These are phyloP conservation scores for Heliocidaris erythrogramma DNA, from an alignment of 35 echinoderm and acorn worm species.

Conservation along the genomic window DNA sequence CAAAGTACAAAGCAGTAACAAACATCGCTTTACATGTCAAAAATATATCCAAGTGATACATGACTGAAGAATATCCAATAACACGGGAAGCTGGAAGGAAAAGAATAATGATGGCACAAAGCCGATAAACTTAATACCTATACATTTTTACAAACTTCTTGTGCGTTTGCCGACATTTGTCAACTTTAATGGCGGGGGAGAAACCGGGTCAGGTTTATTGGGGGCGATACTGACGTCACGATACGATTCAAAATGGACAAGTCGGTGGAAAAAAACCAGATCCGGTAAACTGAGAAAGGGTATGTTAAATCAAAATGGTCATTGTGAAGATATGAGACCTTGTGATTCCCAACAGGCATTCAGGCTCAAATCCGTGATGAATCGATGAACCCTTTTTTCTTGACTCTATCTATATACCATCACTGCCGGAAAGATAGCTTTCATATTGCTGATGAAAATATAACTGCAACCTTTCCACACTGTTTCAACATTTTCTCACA, in stretches of 20 bases:
- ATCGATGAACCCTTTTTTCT: background rate
- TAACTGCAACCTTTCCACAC: no score
- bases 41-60: background rate
- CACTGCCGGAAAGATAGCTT: no score
- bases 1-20: background rate
- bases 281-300: background rate
- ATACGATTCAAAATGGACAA: background rate
- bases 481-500: background rate
- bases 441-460: no score
- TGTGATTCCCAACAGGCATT: background rate
- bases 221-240: background rate
- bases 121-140: background rate
- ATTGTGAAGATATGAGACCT: background rate
- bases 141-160: background rate
- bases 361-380: background rate
- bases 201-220: background rate
- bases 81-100: background rate
- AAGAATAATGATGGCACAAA: background rate
- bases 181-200: background rate
- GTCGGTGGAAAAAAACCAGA: background rate
- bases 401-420: background rate
- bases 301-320: background rate
- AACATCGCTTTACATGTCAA: background rate
- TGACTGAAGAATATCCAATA: background rate
- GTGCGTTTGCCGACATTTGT: background rate